Percentiles rank a stretch among this genome's conserved stretches.
phyloP scores from a whole-genome alignment of 2,797 vertebrate species.

The Podarcis siculus region DNA sequence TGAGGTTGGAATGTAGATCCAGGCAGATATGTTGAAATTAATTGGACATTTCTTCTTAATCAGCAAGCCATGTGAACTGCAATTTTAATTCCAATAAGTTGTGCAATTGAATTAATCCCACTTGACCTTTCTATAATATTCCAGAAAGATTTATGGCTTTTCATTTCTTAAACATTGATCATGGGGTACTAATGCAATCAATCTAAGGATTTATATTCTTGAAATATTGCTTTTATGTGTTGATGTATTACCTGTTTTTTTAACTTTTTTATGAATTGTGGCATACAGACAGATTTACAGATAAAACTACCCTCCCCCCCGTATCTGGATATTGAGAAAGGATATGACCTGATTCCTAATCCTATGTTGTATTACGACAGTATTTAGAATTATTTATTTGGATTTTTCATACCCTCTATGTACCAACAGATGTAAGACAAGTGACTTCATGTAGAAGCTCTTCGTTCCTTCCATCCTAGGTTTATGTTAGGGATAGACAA shows the following conservation, averaged over 20 bases:
- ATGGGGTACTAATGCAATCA: background rate
- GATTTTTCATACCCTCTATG: background rate
- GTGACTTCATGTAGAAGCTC: background rate
- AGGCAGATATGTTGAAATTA: slow-evolving; percentile 21
- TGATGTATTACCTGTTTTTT: slow-evolving; percentile 15
- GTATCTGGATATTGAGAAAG: background rate
- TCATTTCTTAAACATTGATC: slow-evolving; percentile 18
- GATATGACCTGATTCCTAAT: background rate
- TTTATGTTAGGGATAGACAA: too few relatives aligned
- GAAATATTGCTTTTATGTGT: background rate
- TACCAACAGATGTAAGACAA: background rate
- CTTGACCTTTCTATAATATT: slow-evolving; percentile 33
- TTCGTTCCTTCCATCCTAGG: too few relatives aligned
- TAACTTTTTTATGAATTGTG: background rate
- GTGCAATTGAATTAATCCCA: slow-evolving; percentile 32
- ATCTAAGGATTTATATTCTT: background rate
- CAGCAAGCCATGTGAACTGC: slow-evolving; percentile 32
- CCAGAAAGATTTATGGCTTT: slow-evolving; percentile 32
- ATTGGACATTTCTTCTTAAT: slow-evolving; percentile 43
- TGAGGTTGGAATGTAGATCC: slow-evolving; percentile 21
- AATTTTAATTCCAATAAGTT: slow-evolving; percentile 40
- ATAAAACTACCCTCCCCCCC: background rate
- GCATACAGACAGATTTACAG: background rate
- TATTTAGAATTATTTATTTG: background rate
- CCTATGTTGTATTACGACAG: background rate